A percentile compares a stretch with the other conserved stretches of the same genome.
These are phyloP conservation scores for Erebia aethiops DNA, from an alignment of 2,888 invertebrate genomes.

Conservation along the genomic window DNA sequence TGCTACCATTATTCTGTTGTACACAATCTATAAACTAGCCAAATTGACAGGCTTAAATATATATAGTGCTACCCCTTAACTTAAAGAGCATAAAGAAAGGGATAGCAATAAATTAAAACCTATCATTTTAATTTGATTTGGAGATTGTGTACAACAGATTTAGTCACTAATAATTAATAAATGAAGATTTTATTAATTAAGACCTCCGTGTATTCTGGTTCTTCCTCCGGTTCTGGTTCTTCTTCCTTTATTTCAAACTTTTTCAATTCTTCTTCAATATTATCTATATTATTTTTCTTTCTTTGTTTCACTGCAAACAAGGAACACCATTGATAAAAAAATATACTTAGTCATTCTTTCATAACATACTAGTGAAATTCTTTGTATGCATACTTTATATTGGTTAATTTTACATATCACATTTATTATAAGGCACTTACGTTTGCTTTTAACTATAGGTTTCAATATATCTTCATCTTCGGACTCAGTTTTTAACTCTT, in stretches of 20 bases:
- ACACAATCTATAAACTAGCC: too few species aligned
- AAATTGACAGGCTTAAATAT: too few species aligned
- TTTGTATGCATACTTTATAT: too few species aligned
- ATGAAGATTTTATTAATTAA: slow-evolving; percentile 21
- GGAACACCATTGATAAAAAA: too few species aligned
- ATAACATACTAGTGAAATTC: too few species aligned
- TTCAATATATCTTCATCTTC: slow-evolving; percentile 66
- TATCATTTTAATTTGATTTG: too few species aligned
- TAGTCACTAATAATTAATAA: slow-evolving; percentile 2
- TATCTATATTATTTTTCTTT: slow-evolving; percentile 73
- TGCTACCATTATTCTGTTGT: too few species aligned
- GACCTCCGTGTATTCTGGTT: slow-evolving; percentile 62
- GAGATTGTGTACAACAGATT: too few species aligned
- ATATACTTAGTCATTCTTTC: too few species aligned
- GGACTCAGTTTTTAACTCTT: slow-evolving; percentile 64
- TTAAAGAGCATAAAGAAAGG: too few species aligned
- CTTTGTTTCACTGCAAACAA: slow-evolving; percentile 63
- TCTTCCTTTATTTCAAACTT: slow-evolving; percentile 72
- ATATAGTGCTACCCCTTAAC: too few species aligned
- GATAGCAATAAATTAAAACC: too few species aligned
- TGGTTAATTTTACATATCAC: background rate
- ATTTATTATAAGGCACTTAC: slow-evolving; percentile 44
- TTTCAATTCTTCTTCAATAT: slow-evolving; percentile 74
- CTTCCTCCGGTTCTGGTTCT: slow-evolving; percentile 54
- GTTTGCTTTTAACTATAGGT: slow-evolving; percentile 71